These are phyloP conservation scores for Paguma larvata DNA, from an alignment of 2,797 vertebrate genomes.

Conservation along the genomic window DNA sequence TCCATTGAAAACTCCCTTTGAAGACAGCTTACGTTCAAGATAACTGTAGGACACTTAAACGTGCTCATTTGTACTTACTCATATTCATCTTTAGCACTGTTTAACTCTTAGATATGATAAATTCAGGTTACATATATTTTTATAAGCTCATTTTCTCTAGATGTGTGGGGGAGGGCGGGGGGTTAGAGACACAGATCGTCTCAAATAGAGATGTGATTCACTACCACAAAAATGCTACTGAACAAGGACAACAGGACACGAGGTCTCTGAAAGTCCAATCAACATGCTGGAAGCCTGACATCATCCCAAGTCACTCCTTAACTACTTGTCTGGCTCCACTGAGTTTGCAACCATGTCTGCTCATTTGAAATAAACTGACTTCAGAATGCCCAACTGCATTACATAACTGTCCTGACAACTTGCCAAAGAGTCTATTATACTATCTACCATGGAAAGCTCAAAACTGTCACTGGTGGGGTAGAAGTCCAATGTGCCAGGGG, in stretches of 20 bases:
- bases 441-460: constrained; percentile 20
- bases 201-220: constrained; percentile 24
- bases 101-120: constrained; percentile 17
- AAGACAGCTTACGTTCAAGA: background rate
- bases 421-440: background rate
- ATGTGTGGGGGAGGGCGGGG: background rate
- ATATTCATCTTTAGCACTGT: background rate
- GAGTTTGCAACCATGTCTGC: background rate
- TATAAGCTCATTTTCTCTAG: constrained; percentile 31
- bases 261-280: constrained; percentile 19
- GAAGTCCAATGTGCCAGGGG: background rate
- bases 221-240: background rate
- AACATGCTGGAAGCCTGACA: background rate
- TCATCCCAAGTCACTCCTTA: background rate
- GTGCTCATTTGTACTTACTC: constrained; percentile 5
- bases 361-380: constrained; percentile 5
- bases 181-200: background rate
- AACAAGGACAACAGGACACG: background rate
- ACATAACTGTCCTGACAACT: constrained; percentile 20
- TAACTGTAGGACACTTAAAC: background rate
- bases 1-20: constrained; percentile 33
- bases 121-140: constrained; percentile 23
- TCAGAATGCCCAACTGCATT: background rate
- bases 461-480: background rate
- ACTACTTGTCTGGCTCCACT: background rate